Base-by-base conservation (phyloP, 2,888 invertebrate species). In the Steinernema scapterisci region DNA sequence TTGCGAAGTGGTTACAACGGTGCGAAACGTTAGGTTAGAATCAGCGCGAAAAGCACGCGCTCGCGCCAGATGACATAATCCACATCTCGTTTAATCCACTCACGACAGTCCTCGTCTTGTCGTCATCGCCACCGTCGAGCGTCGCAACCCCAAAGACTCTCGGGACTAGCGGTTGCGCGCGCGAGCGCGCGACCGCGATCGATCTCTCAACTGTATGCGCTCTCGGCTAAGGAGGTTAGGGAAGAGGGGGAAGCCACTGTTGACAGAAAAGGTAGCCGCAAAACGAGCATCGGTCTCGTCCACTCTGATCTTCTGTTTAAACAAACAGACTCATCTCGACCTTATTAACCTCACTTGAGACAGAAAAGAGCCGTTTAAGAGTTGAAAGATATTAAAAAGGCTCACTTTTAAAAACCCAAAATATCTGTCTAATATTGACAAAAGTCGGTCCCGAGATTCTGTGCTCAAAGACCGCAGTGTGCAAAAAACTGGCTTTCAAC, bases 11-110 rank as follows among this genome's bases (percentile, higher is more conserved):
- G 11, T 5, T 16, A 63, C 63, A 63, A 27, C 63, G 6, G 54
- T 54, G 21, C 63, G 63, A 27, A 31, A 16, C 16, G 63, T 25
- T 63, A n/a, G 31, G 9, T 38, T 31, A 31, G 31, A 31, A 25
- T 63, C 6, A 27, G 63, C 63, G 63, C 63, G 63, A 27, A 63
- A 16, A 27, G 31, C 27, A 27, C 63, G 63, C 63, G 63, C 23
- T 19, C 52, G 23, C 52, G 21, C 31, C 63, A 63, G 31, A 63
- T 63, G 63, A 63, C 63, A 63, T 63, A 63, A 63, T 63, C 63
- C 63, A 63, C 63, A 63, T 63, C 63, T 63, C 63, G 31, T 63
- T 31, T 63, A 63, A 63, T 63, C 63, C 63, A 63, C 63, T 63
- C 63, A 63, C 63, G 63, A 63, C 63, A 27, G 63, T 63, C 63